phyloP scores from a whole-genome alignment of 2,888 invertebrate species.

The Isoperla grammatica region DNA sequence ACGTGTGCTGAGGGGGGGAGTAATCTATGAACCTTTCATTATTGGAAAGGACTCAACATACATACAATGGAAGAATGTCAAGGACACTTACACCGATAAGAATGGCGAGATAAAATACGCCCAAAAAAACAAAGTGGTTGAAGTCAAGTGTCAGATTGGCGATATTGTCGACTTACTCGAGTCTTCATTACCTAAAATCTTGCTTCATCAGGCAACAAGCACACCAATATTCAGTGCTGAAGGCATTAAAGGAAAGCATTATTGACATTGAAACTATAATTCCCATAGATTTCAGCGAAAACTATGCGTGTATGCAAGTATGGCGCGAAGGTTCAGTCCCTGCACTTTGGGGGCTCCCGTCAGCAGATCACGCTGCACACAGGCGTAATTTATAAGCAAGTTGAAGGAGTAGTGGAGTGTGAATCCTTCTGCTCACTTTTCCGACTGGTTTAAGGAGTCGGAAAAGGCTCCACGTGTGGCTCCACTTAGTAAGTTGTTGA shows the following conservation, averaged over 20 bases:
- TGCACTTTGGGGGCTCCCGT: slow-evolving; percentile 34
- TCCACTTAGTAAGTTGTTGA: no score
- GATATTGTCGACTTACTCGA: not conserved
- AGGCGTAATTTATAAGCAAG: slow-evolving; percentile 23
- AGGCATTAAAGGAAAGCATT: not conserved
- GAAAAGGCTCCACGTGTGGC: no score
- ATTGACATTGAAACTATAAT: not conserved
- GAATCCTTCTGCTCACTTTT: not conserved
- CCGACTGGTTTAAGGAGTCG: no score
- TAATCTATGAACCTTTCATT: not conserved
- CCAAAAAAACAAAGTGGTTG: not conserved
- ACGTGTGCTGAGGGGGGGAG: not conserved
- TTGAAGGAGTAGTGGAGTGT: not conserved
- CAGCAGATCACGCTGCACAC: slow-evolving; percentile 35
- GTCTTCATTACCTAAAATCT: not conserved
- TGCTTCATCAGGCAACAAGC: not conserved
- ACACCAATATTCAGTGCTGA: slow-evolving; percentile 2
- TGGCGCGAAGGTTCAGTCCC: slow-evolving; percentile 33
- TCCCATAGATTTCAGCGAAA: slow-evolving; percentile 36
- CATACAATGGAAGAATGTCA: not conserved
- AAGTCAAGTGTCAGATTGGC: not conserved
- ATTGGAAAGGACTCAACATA: not conserved
- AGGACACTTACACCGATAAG: not conserved
- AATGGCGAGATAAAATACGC: not conserved
- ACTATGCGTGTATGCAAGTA: slow-evolving; percentile 34